phyloP scores from a whole-genome alignment of 2,888 invertebrate genomes.

The Drosophila birchii region DNA sequence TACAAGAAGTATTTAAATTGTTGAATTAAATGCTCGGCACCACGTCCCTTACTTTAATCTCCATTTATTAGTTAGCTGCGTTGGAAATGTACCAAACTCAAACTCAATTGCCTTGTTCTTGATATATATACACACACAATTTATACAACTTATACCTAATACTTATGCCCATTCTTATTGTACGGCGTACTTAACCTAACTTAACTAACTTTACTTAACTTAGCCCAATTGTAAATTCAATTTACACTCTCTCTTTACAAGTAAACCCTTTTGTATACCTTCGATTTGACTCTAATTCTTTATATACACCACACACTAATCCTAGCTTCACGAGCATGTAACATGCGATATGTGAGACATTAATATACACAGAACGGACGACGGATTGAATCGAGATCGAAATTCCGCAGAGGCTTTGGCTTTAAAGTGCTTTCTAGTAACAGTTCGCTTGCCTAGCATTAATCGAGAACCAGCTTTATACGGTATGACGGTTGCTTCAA shows the following conservation, averaged over 20 bases:
- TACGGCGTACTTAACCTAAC: conserved; percentile 22
- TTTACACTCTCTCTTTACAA: conserved; percentile 65
- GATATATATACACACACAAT: conserved; percentile 51
- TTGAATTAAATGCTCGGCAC: not conserved
- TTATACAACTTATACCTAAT: conserved; percentile 33
- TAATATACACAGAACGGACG: conserved; percentile 19
- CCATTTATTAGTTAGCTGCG: conserved; percentile 50
- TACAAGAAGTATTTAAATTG: not conserved
- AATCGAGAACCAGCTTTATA: conserved; percentile 8
- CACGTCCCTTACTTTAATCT: not conserved
- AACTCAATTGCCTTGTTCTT: conserved; percentile 71
- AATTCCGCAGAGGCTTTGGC: conserved; percentile 23
- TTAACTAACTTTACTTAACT: conserved; percentile 25
- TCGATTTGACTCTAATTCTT: conserved; percentile 39
- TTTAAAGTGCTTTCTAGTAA: conserved; percentile 46
- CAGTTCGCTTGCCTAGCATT: conserved; percentile 38
- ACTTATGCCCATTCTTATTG: conserved; percentile 31
- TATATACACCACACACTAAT: conserved; percentile 41
- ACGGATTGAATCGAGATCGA: conserved; percentile 5
- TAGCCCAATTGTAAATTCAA: conserved; percentile 70
- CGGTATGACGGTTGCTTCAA: conserved; percentile 21
- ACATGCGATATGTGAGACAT: conserved; percentile 31
- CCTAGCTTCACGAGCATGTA: conserved; percentile 24
- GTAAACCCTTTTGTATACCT: conserved; percentile 60
- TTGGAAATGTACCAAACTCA: conserved; percentile 62